Evolutionary conservation across 53 echinoderm and acorn worm genomes (phyloP).

Genomic region (Hippasteria phrygiana): DNA sequence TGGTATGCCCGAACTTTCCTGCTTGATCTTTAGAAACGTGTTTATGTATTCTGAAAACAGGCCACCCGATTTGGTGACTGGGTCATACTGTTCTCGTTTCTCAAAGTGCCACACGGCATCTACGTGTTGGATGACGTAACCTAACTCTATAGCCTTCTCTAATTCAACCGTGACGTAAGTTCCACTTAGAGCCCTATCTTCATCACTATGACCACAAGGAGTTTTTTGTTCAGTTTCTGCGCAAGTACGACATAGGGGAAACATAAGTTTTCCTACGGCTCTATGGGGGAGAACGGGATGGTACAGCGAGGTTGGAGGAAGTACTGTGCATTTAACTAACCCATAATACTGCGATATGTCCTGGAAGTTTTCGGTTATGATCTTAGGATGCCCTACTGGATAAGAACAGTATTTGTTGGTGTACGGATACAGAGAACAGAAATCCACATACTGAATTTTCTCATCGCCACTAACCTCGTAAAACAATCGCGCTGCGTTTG

Average conservation of each 20-base stretch:
- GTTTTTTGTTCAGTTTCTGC: conserved; percentile 38
- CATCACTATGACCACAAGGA: conserved; percentile 51
- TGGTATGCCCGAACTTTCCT: conserved; percentile 70
- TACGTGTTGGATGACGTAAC: conserved; percentile 52
- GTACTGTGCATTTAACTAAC: conserved; percentile 36
- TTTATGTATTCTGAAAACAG: conserved; percentile 75
- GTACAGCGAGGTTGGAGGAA: conserved; percentile 14
- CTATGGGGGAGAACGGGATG: conserved; percentile 41
- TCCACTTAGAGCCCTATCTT: conserved; percentile 49
- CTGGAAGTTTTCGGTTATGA: conserved; percentile 17
- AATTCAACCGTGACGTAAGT: conserved; percentile 74
- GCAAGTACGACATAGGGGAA: conserved; percentile 43
- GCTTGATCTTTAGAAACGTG: conserved; percentile 73
- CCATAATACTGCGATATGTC: conserved; percentile 37
- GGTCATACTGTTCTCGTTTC: conserved; percentile 26
- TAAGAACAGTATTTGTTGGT: conserved; percentile 55
- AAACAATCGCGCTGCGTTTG: conserved; percentile 15
- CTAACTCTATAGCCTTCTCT: conserved; percentile 64
- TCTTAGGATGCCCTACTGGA: conserved; percentile 25
- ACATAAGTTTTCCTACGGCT: conserved; percentile 31
- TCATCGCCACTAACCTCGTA: conserved; percentile 27
- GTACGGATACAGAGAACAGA: conserved; percentile 42
- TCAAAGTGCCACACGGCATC: conserved; percentile 83
- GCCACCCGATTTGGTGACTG: conserved; percentile 45
- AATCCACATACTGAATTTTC: conserved; percentile 35